Evolutionary conservation across 2,888 invertebrate species (phyloP).

Genomic region (Lithophane semibrunnea): DNA sequence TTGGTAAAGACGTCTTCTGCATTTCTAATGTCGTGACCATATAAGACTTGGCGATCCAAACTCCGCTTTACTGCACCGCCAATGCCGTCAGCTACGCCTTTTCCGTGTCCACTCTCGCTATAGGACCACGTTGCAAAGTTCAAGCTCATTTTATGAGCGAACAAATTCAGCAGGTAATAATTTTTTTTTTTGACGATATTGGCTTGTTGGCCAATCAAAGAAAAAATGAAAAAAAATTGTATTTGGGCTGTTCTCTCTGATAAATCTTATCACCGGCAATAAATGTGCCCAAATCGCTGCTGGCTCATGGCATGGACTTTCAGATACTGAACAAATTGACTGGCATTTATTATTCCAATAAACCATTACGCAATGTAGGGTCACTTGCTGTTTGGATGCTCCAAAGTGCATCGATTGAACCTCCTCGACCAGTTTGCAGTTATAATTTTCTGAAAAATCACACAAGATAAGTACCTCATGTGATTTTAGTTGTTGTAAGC

Average conservation of each 20-base stretch:
- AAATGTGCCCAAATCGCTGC: constrained; percentile 1
- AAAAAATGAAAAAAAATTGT: constrained; percentile 14
- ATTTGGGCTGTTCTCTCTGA: constrained; percentile 5
- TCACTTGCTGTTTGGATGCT: constrained; percentile 20
- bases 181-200: constrained; percentile 26
- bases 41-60: constrained; percentile 6
- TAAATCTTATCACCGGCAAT: constrained; percentile 4
- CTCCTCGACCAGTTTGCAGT: constrained; percentile 5
- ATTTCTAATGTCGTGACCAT: constrained; percentile 12
- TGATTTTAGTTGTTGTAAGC: constrained; percentile 7
- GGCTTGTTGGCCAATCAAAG: constrained; percentile 20
- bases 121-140: constrained; percentile 9
- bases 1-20: constrained; percentile 3
- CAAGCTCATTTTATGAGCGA: constrained; percentile 5
- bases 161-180: constrained; percentile 8
- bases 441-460: constrained; percentile 3
- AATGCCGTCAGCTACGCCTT: constrained; percentile 27
- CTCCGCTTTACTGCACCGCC: constrained; percentile 14
- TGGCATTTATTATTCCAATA: constrained; percentile 12
- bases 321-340: constrained; percentile 7
- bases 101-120: constrained; percentile 23
- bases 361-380: constrained; percentile 22
- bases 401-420: constrained; percentile 21
- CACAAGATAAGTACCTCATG: constrained; percentile 3
- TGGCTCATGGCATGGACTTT: constrained; percentile 11